Conservation (phyloP, 2,113 vertebrate species). For the Illadopsis cleaveri region DNA sequence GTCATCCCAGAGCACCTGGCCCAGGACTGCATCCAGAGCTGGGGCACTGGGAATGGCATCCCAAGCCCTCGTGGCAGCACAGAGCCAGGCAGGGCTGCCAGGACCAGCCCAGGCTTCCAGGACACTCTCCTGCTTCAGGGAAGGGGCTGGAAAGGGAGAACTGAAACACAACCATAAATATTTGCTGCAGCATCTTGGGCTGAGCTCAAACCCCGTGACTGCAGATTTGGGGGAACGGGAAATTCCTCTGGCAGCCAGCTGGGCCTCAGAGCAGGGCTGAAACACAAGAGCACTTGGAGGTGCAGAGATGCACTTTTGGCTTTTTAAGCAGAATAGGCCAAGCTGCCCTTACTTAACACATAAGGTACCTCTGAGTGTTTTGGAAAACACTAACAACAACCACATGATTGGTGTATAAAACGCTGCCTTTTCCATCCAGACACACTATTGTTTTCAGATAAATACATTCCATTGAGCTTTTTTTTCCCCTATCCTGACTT, state of each 20-base stretch:
- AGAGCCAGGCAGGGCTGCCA: neutral
- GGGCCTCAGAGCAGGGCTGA: neutral
- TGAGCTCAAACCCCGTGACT: neutral
- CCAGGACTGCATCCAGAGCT: fast-evolving
- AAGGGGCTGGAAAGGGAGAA: neutral
- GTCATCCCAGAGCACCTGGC: neutral
- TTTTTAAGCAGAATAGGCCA: neutral
- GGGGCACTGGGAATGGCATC: neutral
- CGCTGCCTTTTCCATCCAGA: constrained; percentile 36
- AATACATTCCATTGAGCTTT: neutral
- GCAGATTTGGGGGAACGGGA: neutral
- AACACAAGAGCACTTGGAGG: neutral
- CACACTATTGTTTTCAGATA: constrained; percentile 49
- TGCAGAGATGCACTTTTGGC: neutral
- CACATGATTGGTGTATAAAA: constrained; percentile 44
- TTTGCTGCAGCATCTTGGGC: neutral
- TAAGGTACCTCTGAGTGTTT: constrained; percentile 50
- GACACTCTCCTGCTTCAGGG: neutral
- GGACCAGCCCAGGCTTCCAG: neutral
- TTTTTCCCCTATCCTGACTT: neutral
- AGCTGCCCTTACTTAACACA: neutral
- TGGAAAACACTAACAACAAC: constrained; percentile 55
- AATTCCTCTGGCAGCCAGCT: constrained; percentile 1
- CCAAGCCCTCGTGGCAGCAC: neutral
- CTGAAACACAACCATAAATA: neutral